phyloP scores from a whole-genome alignment of 2,113 vertebrate genomes.

The Atlantisia rogersi region DNA sequence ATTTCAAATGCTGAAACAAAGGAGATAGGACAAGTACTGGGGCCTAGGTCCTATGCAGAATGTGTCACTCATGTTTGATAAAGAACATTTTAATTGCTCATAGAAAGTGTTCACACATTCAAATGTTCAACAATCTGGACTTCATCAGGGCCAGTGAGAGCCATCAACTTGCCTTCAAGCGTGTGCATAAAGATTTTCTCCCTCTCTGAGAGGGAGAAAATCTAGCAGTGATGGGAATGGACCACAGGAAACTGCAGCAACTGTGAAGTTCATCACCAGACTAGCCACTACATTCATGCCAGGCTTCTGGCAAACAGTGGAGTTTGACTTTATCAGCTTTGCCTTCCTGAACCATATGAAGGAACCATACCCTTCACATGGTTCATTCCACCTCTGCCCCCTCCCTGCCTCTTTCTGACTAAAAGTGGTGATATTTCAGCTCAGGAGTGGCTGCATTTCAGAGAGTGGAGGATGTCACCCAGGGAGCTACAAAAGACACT shows the following conservation, averaged over 20 bases:
- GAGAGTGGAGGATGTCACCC: too few species aligned
- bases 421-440: not conserved
- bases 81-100: not conserved
- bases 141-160: not conserved
- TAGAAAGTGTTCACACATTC: not conserved
- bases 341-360: too few species aligned
- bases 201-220: not conserved
- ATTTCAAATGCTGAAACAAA: not conserved
- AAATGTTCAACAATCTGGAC: not conserved
- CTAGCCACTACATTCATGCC: rapidly evolving
- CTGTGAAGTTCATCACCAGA: not conserved
- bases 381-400: not conserved
- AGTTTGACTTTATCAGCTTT: not conserved
- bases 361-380: not conserved
- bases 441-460: not conserved
- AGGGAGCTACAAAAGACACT: not conserved
- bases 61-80: not conserved
- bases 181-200: not conserved
- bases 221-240: not conserved
- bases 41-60: not conserved
- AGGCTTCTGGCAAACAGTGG: not conserved
- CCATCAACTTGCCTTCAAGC: not conserved
- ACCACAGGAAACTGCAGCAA: not conserved
- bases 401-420: not conserved
- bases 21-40: not conserved